phyloP scores from a whole-genome alignment of 2,113 vertebrate genomes.

The Xenus cinereus region DNA sequence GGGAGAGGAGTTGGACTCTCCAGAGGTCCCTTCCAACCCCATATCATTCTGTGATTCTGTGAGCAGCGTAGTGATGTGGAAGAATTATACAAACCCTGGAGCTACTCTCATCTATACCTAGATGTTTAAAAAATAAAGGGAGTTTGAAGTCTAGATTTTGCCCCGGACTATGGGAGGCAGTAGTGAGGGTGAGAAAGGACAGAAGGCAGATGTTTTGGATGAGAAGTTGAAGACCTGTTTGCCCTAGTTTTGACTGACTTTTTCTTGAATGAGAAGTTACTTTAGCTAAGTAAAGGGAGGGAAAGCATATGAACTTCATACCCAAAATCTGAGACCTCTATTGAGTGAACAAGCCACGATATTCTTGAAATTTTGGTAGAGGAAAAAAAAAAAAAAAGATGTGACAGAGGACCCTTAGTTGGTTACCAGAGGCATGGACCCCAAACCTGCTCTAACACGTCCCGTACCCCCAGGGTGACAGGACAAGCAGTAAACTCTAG shows the following conservation, averaged over 20 bases:
- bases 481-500: neutral
- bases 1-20: too few relatives aligned
- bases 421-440: neutral
- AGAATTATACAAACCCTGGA: neutral
- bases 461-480: neutral
- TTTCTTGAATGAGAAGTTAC: neutral
- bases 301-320: neutral
- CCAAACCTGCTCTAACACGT: neutral
- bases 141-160: neutral
- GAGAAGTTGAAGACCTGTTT: neutral
- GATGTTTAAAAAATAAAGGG: neutral
- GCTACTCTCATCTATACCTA: neutral
- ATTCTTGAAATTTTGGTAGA: fast-evolving
- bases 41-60: too few relatives aligned
- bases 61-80: neutral
- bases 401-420: neutral
- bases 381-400: neutral
- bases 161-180: neutral
- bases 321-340: neutral
- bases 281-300: neutral
- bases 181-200: neutral
- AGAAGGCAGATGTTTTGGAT: neutral
- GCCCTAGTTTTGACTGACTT: neutral
- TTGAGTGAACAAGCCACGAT: neutral
- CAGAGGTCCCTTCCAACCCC: too few relatives aligned